Conservation (phyloP, 2,113 vertebrate genomes). For the Zosterops lateralis region DNA sequence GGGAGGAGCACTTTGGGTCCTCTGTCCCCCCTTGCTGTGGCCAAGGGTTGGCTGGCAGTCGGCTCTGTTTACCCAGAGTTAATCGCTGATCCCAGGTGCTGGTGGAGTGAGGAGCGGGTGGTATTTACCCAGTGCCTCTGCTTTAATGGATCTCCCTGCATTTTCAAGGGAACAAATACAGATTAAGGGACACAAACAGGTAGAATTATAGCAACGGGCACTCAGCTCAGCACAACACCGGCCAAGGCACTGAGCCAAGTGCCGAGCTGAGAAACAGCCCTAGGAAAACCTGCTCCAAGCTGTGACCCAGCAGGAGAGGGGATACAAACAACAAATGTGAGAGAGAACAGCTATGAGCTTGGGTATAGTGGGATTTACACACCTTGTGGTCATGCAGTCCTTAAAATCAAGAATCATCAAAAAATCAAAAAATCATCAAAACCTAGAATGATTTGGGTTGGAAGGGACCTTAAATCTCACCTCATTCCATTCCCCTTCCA, state of each 20-base stretch:
- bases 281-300: neutral
- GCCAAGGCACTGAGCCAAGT: neutral
- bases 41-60: neutral
- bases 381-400: neutral
- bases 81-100: neutral
- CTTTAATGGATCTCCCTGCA: conserved; percentile 34
- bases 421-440: neutral
- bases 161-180: conserved; percentile 54
- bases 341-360: neutral
- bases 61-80: conserved; percentile 46
- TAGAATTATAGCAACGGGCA: conserved; percentile 47
- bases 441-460: neutral
- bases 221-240: neutral
- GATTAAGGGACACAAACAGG: conserved; percentile 56
- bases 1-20: neutral
- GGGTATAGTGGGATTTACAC: neutral
- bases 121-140: conserved; percentile 62
- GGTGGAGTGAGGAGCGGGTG: neutral
- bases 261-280: neutral
- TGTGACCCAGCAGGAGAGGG: neutral
- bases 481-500: neutral
- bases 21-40: neutral
- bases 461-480: neutral
- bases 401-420: neutral
- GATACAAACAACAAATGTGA: neutral